Conservation (phyloP, 1,140 invertebrate species). For the Leptonema lineaticorne region DNA sequence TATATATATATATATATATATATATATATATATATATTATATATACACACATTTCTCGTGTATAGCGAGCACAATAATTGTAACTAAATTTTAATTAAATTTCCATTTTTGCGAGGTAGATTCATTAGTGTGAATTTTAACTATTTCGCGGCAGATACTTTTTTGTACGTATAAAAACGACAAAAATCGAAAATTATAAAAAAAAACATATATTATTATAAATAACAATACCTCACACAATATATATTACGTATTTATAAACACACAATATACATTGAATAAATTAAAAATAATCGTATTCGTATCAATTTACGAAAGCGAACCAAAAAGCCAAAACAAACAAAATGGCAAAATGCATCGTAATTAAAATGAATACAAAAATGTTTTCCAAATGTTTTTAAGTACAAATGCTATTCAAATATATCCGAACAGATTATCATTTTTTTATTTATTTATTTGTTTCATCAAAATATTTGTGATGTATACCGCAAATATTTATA, state of each 20-base stretch:
- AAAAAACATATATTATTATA: neutral
- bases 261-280: neutral
- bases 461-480: slow-evolving; percentile 13
- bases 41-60: neutral
- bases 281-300: neutral
- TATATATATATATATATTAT: neutral
- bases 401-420: slow-evolving; percentile 27
- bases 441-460: too few species aligned
- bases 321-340: slow-evolving; percentile 19
- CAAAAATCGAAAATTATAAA: neutral
- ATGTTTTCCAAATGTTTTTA: slow-evolving; percentile 11
- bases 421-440: slow-evolving; percentile 20
- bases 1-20: too few species aligned
- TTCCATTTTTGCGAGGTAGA: slow-evolving; percentile 18
- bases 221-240: too few species aligned
- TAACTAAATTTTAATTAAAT: slow-evolving; percentile 9
- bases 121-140: slow-evolving; percentile 14
- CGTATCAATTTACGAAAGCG: neutral
- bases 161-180: too few species aligned
- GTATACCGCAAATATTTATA: slow-evolving; percentile 17
- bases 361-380: slow-evolving; percentile 22
- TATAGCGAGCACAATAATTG: neutral
- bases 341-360: slow-evolving; percentile 18
- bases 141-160: slow-evolving; percentile 1
- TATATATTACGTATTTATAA: slow-evolving; percentile 21